These are phyloP conservation scores for Balaeniceps rex DNA, from an alignment of 2,113 vertebrate species.

Conservation along the genomic window DNA sequence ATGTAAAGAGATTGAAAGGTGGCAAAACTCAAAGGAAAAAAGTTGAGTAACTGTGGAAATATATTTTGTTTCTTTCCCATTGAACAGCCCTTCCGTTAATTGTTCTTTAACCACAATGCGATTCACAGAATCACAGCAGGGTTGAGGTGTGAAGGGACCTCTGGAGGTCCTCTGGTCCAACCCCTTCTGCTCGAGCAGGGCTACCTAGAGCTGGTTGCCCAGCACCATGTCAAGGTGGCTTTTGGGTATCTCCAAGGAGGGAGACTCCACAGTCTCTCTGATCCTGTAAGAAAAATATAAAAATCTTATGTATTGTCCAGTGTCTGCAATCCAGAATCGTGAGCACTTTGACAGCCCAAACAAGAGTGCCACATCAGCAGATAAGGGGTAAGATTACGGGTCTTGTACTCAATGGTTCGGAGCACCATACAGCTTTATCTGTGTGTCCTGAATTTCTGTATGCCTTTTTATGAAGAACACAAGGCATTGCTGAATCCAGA, in stretches of 20 bases:
- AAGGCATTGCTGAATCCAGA: too few relatives aligned
- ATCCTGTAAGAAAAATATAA: not conserved
- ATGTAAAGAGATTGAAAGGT: not conserved
- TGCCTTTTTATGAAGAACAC: fast-evolving
- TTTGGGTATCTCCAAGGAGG: not conserved
- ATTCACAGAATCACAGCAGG: not conserved
- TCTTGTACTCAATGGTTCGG: not conserved
- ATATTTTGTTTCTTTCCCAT: not conserved
- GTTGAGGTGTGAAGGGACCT: not conserved
- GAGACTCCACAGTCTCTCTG: not conserved
- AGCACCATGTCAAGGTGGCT: not conserved
- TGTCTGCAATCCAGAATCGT: not conserved
- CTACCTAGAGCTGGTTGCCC: not conserved
- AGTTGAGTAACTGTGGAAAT: not conserved
- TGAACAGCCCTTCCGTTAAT: not conserved
- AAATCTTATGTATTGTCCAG: not conserved
- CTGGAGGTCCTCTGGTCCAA: not conserved
- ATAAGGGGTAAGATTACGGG: not conserved
- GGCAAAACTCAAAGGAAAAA: not conserved
- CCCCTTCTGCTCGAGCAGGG: not conserved
- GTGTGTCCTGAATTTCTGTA: not conserved
- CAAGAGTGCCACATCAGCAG: not conserved
- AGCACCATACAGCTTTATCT: not conserved
- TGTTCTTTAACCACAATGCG: not conserved
- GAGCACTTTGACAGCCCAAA: not conserved